phyloP scores from a whole-genome alignment of 2,113 vertebrate genomes.

The Halichoeres trimaculatus region DNA sequence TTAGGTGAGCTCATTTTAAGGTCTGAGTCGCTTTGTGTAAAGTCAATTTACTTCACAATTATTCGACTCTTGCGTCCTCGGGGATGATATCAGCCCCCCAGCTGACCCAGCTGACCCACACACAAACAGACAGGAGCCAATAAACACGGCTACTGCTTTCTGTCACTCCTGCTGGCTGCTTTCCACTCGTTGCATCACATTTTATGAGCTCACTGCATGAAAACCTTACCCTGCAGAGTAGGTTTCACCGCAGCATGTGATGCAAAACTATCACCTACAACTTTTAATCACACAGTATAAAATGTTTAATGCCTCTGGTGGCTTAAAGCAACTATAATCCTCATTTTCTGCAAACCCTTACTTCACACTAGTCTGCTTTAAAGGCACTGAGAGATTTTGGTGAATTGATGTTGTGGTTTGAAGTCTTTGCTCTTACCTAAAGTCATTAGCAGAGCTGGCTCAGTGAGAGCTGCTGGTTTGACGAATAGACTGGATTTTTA shows the following conservation, averaged over 20 bases:
- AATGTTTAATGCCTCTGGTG: conserved; percentile 14
- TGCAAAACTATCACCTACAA: neutral
- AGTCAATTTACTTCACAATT: neutral
- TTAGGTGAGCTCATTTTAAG: neutral
- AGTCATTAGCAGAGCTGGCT: conserved; percentile 41
- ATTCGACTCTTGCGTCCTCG: neutral
- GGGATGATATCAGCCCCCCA: conserved; percentile 25
- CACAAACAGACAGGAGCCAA: conserved; percentile 20
- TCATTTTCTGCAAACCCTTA: conserved; percentile 4
- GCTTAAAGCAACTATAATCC: neutral
- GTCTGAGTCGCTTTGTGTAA: neutral
- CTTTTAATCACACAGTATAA: neutral
- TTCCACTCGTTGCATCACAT: conserved; percentile 3
- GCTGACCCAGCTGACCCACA: conserved; percentile 2
- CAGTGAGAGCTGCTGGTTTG: conserved; percentile 29
- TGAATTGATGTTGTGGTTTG: conserved; percentile 33
- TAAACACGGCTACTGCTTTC: conserved; percentile 39
- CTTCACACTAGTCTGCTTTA: too few relatives aligned
- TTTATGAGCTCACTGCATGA: conserved; percentile 40
- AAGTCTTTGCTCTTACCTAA: conserved; percentile 24
- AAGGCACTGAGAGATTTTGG: conserved; percentile 23
- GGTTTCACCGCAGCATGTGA: neutral
- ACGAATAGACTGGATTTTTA: conserved; percentile 37
- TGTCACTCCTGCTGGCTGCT: neutral
- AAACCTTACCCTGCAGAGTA: conserved; percentile 2